Conservation (phyloP, 1,140 invertebrate species). For the Diachasmimorpha longicaudata region DNA sequence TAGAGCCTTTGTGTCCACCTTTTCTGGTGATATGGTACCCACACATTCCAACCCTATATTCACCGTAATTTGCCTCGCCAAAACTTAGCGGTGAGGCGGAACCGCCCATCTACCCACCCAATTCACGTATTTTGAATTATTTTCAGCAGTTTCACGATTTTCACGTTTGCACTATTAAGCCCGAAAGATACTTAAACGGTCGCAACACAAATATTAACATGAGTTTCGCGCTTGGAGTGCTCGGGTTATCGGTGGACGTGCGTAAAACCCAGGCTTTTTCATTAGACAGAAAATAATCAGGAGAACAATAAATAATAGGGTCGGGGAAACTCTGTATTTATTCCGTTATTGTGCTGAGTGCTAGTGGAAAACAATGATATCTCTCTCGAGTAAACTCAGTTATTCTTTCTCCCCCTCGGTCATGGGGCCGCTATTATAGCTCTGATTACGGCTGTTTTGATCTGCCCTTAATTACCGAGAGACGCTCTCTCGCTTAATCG, state of each 20-base stretch:
- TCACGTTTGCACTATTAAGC: background rate
- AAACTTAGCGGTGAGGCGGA: constrained; percentile 5
- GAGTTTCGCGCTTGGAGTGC: background rate
- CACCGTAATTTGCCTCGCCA: constrained; percentile 8
- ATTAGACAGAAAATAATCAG: background rate
- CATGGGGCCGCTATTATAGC: background rate
- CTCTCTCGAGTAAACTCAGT: background rate
- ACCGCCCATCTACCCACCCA: background rate
- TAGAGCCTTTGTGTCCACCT: background rate
- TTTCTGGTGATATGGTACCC: background rate
- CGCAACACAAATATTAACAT: background rate
- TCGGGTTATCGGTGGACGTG: too few relatives aligned
- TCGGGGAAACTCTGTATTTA: background rate
- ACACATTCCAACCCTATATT: background rate
- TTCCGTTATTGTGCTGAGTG: background rate
- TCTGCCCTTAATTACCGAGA: background rate
- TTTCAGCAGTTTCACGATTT: background rate
- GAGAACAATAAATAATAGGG: background rate
- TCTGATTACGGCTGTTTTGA: background rate
- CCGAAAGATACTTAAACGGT: constrained; percentile 5
- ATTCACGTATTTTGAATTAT: background rate
- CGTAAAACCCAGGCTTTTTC: background rate
- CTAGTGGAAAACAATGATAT: background rate
- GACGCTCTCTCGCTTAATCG: background rate
- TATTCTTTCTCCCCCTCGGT: background rate